These are phyloP conservation scores for Tolmerus cingulatus DNA, from an alignment of 2,888 invertebrate species.

Conservation along the genomic window DNA sequence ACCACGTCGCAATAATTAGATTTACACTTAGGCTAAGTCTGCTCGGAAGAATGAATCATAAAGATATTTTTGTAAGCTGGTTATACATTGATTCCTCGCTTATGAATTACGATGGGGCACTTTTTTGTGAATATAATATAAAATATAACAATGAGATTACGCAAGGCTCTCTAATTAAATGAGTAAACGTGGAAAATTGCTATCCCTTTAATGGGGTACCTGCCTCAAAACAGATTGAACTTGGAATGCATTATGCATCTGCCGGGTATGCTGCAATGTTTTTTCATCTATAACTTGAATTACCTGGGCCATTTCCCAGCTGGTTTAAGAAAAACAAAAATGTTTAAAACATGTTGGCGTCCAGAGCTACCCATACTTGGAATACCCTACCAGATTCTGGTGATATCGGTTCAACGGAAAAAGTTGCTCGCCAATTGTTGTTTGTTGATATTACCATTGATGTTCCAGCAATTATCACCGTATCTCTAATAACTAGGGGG, in stretches of 20 bases:
- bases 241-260: neutral
- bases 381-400: neutral
- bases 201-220: neutral
- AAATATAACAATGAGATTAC: neutral
- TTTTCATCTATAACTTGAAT: neutral
- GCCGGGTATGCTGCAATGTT: neutral
- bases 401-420: neutral
- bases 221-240: neutral
- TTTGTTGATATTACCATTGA: conserved; percentile 5
- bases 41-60: neutral
- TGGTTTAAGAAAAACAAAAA: neutral
- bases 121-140: neutral
- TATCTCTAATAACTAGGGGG: neutral
- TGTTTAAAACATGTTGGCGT: neutral
- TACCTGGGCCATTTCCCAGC: neutral
- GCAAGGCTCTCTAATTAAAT: neutral
- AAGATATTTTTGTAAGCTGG: neutral
- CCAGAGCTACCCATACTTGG: neutral
- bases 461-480: conserved; percentile 3
- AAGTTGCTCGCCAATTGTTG: neutral
- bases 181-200: neutral
- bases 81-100: neutral
- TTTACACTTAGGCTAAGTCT: neutral
- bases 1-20: neutral
- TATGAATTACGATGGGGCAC: neutral